Evolutionary conservation across 2,113 vertebrate species (phyloP).

Genomic region (Scomber colias): DNA sequence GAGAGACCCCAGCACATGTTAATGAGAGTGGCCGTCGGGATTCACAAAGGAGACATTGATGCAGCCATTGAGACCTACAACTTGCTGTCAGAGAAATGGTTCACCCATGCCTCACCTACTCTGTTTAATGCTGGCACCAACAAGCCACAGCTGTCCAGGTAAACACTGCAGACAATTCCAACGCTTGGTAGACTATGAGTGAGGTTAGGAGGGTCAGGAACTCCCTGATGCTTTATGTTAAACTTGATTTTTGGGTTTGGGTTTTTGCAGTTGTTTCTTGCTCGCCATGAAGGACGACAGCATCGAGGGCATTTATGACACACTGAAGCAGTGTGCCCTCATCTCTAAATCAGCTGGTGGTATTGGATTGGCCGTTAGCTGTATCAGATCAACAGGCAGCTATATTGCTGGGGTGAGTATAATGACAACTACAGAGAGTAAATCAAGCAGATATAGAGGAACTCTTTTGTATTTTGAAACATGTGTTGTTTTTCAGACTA

Average conservation of each 20-base stretch:
- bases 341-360: constrained; percentile 98
- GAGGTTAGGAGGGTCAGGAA: background rate
- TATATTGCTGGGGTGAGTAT: constrained; percentile 95
- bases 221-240: background rate
- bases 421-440: background rate
- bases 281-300: constrained; percentile 97
- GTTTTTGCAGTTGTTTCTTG: constrained; percentile 91
- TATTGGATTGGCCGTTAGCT: constrained; percentile 95
- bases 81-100: constrained; percentile 96
- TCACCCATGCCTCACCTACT: constrained; percentile 97
- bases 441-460: background rate
- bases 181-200: background rate
- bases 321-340: constrained; percentile 95
- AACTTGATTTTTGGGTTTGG: background rate
- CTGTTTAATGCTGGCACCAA: constrained; percentile 97
- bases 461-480: background rate
- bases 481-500: constrained; percentile 87
- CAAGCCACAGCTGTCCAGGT: constrained; percentile 97
- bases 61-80: constrained; percentile 96
- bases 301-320: constrained; percentile 98
- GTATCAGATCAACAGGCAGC: constrained; percentile 95
- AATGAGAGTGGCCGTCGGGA: constrained; percentile 96
- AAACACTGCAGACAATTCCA: background rate
- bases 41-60: constrained; percentile 91
- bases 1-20: constrained; percentile 98